Evolutionary conservation across 2,113 vertebrate species (phyloP).

Genomic region (Odontophorus gujanensis): DNA sequence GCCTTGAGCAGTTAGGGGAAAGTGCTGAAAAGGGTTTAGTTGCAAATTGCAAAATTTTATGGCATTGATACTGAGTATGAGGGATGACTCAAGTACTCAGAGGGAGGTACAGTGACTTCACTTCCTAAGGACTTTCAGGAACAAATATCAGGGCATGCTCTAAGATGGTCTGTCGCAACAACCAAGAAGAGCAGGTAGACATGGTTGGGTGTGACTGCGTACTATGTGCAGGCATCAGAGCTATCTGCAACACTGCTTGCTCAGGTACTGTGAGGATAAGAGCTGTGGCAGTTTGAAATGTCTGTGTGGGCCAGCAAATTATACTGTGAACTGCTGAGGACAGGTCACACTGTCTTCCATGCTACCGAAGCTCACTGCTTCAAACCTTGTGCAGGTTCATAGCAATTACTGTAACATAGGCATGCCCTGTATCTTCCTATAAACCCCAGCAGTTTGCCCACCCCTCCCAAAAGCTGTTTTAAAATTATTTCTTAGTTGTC

Average conservation of each 20-base stretch:
- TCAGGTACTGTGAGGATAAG: neutral
- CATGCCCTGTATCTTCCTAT: neutral
- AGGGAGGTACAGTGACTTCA: neutral
- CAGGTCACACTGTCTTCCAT: neutral
- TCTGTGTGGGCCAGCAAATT: neutral
- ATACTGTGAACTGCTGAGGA: neutral
- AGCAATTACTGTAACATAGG: neutral
- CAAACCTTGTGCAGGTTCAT: neutral
- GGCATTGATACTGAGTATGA: neutral
- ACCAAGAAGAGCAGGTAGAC: accelerated
- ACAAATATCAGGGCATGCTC: neutral
- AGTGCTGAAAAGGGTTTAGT: neutral
- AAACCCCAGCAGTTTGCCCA: neutral
- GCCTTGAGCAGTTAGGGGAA: neutral
- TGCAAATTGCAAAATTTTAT: neutral
- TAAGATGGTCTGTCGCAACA: neutral
- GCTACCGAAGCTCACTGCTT: neutral
- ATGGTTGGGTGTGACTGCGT: neutral
- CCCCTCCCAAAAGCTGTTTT: neutral
- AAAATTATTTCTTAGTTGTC: neutral
- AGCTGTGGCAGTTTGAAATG: neutral
- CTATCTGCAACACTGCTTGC: neutral
- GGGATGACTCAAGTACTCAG: neutral
- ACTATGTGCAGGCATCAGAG: neutral
- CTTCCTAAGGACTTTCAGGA: neutral